phyloP scores from a whole-genome alignment of 2,113 vertebrate genomes.

The Dasyornis broadbenti region DNA sequence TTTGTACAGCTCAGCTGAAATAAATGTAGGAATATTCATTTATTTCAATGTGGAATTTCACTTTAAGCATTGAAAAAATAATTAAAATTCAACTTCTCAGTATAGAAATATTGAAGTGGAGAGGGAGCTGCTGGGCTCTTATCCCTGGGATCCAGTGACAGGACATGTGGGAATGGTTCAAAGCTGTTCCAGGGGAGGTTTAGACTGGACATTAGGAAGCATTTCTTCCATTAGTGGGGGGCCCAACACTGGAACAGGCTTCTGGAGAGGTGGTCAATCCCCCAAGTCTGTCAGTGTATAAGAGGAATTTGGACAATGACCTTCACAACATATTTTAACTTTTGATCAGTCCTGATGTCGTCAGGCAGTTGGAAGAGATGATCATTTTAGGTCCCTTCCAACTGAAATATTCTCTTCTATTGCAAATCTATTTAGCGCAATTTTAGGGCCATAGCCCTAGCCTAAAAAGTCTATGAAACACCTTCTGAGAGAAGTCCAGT shows the following conservation, averaged over 20 bases:
- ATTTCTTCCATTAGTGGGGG: not conserved
- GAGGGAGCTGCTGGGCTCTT: not conserved
- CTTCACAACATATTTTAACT: not conserved
- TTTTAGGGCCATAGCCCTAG: not conserved
- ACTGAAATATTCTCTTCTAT: not conserved
- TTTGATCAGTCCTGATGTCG: not conserved
- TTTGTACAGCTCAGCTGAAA: not conserved
- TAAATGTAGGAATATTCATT: not conserved
- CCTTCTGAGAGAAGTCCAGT: not conserved
- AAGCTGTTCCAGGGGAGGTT: not conserved
- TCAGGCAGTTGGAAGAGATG: not conserved
- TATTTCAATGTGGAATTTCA: not conserved
- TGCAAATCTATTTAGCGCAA: not conserved
- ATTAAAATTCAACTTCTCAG: not conserved
- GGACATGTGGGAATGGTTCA: not conserved
- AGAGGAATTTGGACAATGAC: not conserved
- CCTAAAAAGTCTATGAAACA: not conserved
- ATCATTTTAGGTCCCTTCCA: not conserved
- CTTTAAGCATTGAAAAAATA: not conserved
- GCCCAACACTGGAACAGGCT: not conserved
- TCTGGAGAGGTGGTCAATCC: accelerated
- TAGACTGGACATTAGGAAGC: not conserved
- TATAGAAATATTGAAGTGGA: not conserved
- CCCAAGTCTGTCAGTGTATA: not conserved
- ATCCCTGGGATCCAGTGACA: not conserved